phyloP scores from a whole-genome alignment of 2,888 invertebrate genomes.

The Nymphalis c-album region DNA sequence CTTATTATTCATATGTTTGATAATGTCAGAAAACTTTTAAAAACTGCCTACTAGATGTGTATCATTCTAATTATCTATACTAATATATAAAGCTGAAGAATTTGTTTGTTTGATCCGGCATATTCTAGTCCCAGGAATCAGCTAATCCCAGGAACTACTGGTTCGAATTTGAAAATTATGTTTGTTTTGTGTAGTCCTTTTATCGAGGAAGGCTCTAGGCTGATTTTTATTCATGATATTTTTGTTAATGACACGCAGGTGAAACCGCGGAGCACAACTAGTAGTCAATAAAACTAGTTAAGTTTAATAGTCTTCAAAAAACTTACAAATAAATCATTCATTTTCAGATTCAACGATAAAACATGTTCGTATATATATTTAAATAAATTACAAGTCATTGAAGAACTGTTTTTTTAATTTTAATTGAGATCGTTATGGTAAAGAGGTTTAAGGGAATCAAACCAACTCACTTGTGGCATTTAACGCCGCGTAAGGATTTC shows the following conservation, averaged over 20 bases:
- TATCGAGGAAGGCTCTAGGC: no score
- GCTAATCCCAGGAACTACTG: no score
- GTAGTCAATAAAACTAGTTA: no score
- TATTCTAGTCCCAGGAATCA: no score
- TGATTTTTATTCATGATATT: no score
- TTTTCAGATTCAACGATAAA: neutral
- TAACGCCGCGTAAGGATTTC: conserved; percentile 52
- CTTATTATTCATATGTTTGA: neutral
- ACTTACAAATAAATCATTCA: neutral
- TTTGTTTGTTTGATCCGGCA: no score
- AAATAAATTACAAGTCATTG: neutral
- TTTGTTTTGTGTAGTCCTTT: no score
- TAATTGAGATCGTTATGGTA: conserved; percentile 23
- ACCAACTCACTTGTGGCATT: conserved; percentile 60
- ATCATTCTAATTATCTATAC: neutral
- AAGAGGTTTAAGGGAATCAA: conserved; percentile 49
- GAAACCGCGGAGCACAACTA: no score
- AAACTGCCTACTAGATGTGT: neutral
- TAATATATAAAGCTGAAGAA: no score
- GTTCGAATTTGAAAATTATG: no score
- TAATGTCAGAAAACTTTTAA: neutral
- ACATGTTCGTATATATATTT: neutral
- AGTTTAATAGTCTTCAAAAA: no score
- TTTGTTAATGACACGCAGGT: no score
- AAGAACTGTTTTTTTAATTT: neutral